These are phyloP conservation scores for Rhagologus leucostigma DNA, from an alignment of 2,113 vertebrate species.

Conservation along the genomic window DNA sequence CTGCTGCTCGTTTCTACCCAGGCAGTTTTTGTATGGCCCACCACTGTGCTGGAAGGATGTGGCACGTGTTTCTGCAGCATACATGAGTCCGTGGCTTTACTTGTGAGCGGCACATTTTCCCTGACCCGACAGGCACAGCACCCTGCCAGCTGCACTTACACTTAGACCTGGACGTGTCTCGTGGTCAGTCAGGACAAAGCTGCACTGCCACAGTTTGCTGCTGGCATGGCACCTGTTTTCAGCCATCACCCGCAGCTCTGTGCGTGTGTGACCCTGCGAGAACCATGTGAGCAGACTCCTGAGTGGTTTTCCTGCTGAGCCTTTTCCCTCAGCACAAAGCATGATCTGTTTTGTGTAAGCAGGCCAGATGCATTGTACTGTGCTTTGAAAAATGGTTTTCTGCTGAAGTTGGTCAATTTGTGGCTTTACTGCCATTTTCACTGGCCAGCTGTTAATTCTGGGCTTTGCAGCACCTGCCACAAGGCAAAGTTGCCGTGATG, in stretches of 20 bases:
- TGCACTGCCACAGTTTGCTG: background rate
- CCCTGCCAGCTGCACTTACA: background rate
- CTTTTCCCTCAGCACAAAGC: background rate
- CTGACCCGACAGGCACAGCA: rapidly evolving
- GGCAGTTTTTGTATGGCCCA: background rate
- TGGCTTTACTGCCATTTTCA: background rate
- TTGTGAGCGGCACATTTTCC: rapidly evolving
- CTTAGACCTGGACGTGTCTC: rapidly evolving
- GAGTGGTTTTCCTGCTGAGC: background rate
- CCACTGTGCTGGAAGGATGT: background rate
- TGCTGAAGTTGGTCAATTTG: background rate
- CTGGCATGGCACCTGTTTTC: too few species aligned
- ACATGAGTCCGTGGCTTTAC: background rate
- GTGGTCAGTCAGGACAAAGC: rapidly evolving
- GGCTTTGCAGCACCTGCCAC: background rate
- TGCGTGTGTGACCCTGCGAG: background rate
- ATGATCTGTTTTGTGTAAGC: too few species aligned
- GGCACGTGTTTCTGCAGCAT: rapidly evolving
- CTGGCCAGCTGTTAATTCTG: background rate
- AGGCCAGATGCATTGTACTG: rapidly evolving
- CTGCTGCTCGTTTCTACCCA: background rate
- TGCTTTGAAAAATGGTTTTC: background rate
- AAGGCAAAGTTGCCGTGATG: background rate
- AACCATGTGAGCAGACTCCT: rapidly evolving
- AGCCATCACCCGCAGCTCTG: too few species aligned